A percentile compares a stretch with the other conserved stretches of the same genome.
Conservation (phyloP, 2,113 vertebrate species). For the Glareola pratincola region DNA sequence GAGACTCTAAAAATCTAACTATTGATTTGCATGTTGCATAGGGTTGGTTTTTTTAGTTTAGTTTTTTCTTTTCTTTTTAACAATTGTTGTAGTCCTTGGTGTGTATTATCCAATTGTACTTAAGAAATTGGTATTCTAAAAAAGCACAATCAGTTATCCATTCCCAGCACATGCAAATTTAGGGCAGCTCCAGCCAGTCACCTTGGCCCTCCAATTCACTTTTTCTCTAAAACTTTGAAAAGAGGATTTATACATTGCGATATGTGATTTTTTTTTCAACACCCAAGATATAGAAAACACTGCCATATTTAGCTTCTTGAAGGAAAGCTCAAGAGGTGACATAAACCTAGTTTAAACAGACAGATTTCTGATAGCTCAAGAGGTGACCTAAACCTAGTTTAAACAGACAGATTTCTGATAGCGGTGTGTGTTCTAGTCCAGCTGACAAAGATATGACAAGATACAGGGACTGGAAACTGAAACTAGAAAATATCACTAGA, state of each 20-base stretch:
- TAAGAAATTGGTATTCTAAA: background rate
- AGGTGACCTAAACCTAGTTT: background rate
- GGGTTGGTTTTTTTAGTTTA: background rate
- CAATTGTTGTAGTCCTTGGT: background rate
- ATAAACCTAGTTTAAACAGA: background rate
- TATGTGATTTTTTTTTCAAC: background rate
- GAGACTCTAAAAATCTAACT: background rate
- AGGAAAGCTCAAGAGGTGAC: background rate
- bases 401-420: background rate
- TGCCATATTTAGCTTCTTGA: background rate
- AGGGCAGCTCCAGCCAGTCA: background rate
- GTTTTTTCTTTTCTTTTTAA: background rate
- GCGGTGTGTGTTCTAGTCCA: background rate
- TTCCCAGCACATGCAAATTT: background rate
- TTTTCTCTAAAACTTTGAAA: background rate
- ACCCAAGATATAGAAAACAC: background rate
- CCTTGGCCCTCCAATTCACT: background rate
- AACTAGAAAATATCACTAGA: background rate
- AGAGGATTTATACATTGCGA: background rate
- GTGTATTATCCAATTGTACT: background rate
- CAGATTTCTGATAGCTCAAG: background rate
- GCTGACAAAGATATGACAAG: background rate
- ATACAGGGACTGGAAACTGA: background rate
- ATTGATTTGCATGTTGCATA: background rate
- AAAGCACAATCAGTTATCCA: background rate